Evolutionary conservation across 2,888 invertebrate genomes (phyloP), one percentile per base, ranked within the genome.

Genomic region (Amphipyra berbera): DNA sequence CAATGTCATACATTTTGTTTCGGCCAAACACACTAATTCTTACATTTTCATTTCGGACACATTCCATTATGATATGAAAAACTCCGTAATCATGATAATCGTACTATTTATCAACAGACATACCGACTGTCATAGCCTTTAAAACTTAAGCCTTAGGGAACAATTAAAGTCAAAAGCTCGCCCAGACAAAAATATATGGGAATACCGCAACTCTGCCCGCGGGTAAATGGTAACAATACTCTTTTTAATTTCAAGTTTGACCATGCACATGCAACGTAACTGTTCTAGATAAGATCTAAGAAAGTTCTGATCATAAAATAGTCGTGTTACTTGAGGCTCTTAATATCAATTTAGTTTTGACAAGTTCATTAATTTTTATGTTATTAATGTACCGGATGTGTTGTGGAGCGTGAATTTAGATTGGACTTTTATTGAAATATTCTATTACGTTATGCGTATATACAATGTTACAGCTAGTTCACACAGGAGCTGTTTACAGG

Each of bases 141-240:
- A 58, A 77, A 79, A 78, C 62, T 56, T 44, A 73, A 68, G 90
- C 92, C 91, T 84, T 66, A 81, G 90, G 91, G 86, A 79, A 78
- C 80, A 90, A 92, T 92, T 91, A 90, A 83, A 87, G 71, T 81
- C 81, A 42, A 88, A 90, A 85, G 92, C 89, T 85, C 77, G 81
- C 77, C 69, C 84, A 70, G 54, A 76, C 82, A 77, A 55, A n/a
- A 79, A 79, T 81, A 81, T 84, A 76, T 82, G 82, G 71, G 72
- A 68, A 45, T 38, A 44, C 53, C n/a, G 54, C 6, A 37, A 37
- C 15, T 27, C 30, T 38, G 68, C 73, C 68, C 27, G 38, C 2
- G 48, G 68, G 33, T 40, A 53, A 14, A 54, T 8, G 10, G 48
- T 38, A 77, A 78, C 78, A 76, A 76, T 74, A 74, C 56, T 41